Conservation (phyloP, 2,113 vertebrate genomes). For the Ailurus styani region DNA sequence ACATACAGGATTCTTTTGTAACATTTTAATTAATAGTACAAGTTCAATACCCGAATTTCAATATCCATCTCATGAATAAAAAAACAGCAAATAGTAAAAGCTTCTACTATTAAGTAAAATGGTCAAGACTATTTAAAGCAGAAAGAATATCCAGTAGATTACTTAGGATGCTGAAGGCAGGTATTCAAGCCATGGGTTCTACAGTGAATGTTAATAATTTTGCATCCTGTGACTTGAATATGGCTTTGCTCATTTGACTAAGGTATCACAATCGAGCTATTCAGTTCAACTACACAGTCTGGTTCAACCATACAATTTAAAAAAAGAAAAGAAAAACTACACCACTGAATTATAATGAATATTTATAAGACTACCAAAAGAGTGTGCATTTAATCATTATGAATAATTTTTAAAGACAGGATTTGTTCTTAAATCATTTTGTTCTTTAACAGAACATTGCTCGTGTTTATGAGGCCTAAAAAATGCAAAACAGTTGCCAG, state of each 20-base stretch:
- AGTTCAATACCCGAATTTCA: conserved; percentile 40
- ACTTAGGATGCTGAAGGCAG: conserved; percentile 35
- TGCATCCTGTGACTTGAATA: conserved; percentile 53
- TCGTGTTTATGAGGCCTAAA: not conserved
- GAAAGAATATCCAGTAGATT: conserved; percentile 10
- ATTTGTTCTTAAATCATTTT: not conserved
- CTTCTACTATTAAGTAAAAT: conserved; percentile 21
- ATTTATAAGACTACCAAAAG: conserved; percentile 36
- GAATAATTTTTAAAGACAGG: conserved; percentile 32
- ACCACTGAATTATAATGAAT: conserved; percentile 27
- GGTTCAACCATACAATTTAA: conserved; percentile 26
- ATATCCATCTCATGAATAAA: conserved; percentile 26
- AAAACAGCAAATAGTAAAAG: conserved; percentile 43
- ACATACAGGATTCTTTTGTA: not conserved
- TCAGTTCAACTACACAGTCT: conserved; percentile 43
- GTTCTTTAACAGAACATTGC: not conserved
- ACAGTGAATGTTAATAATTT: conserved; percentile 54
- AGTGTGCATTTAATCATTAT: conserved; percentile 18
- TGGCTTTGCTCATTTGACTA: conserved; percentile 54
- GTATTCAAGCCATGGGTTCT: conserved; percentile 29
- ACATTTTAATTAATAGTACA: conserved; percentile 46
- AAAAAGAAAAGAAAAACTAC: not conserved
- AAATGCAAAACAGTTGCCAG: conserved; percentile 15
- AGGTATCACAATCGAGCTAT: conserved; percentile 56
- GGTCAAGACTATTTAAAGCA: conserved; percentile 17